Evolutionary conservation across 1,140 invertebrate genomes (phyloP), one percentile per base, ranked within the genome.

Genomic region (Delia radicum): DNA sequence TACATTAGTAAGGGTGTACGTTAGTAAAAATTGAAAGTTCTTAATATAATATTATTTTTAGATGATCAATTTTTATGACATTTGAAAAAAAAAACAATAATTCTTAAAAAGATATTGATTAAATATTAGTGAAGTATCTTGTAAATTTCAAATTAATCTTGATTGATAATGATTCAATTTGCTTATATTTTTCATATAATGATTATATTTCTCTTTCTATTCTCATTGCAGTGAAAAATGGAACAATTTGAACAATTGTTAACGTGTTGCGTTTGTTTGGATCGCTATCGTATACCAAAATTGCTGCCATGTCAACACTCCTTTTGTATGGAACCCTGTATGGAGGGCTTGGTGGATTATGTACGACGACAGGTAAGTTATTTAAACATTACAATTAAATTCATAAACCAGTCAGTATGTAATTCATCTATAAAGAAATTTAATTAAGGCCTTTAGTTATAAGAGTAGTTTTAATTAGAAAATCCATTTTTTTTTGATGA

Each of bases 261-360:
- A 79, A 98, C 96, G 75, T 99, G 98, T 89, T 95, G 96, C 84
- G 97, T 99, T 81, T 99, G 98, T 87, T 88, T 99, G 84, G 98
- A 99, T 88, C 91, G 97, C 79, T 99, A 95, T 88, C 91, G 96
- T 81, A 97, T 97, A 87, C 98, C 98, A 31, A 99, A 99, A 89
- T 89, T 99, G 80, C 88, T 99, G 81, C 98, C 98, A 93, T 99
- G 98, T 87, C 98, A 99, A 89, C 98, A 99, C 91, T 99, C 97
- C 78, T 99, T 98, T 88, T 99, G 98, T 87, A 96, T 98, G 93
- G 95, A 97, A 82, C 97, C 96, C 33, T 99, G 97, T 87, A 95
- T 98, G 92, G 97, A 98, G 87, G 96, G 96, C 74, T 91, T 98
- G 48, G 95, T 97, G 79, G 97, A 98, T 89, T 97, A 98, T 85